Base-by-base conservation (phyloP, 2,797 vertebrate genomes). In the Acrossocheilus wenchowensis region DNA sequence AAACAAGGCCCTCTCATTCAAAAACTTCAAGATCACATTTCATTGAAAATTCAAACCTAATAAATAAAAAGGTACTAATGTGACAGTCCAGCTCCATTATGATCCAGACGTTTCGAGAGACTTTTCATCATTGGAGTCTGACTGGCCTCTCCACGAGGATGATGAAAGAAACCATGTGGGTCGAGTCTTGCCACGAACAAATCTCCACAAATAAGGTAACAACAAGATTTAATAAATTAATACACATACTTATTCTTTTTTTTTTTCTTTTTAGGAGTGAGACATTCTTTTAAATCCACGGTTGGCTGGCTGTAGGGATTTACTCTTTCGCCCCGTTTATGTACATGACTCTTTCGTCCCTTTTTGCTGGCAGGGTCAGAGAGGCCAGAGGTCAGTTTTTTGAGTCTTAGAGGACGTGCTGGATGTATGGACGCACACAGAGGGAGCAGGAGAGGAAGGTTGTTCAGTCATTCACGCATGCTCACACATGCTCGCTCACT, bases 181-280 rank as follows among this genome's bases (percentile, higher is more conserved):
- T 85, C 80, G 17, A 90, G 92, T 94, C 92, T 93, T 80, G 94
- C 92, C 94, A 94, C 95, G 80, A 83, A 89, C 93, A 96, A 93
- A 94, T 96, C 92, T 94, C 92, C 95, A 87, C 89, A 95, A 95
- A 94, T 95, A 98, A 98, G 97, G 96, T 97, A 96, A 97, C 96
- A 96, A 95, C 95, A 96, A 96, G 95, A 98, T 99, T 99, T 98
- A 99, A 99, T 99, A 99, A 99, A 98, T 99, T 99, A 97, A 97
- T 96, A 98, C 96, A 98, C 96, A 97, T 97, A 97, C 92, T 96
- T 92, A 92, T 96, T 97, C 19, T 91, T 88, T 94, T 66, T 69
- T 93, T 89, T 92, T 93, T 93, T 89, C 87, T 94, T 94, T 94
- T 90, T 87, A 92, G 93, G 92, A 98, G 94, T 94, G 82, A 78